phyloP scores from a whole-genome alignment of 2,888 invertebrate genomes.

The Ophion costatus region DNA sequence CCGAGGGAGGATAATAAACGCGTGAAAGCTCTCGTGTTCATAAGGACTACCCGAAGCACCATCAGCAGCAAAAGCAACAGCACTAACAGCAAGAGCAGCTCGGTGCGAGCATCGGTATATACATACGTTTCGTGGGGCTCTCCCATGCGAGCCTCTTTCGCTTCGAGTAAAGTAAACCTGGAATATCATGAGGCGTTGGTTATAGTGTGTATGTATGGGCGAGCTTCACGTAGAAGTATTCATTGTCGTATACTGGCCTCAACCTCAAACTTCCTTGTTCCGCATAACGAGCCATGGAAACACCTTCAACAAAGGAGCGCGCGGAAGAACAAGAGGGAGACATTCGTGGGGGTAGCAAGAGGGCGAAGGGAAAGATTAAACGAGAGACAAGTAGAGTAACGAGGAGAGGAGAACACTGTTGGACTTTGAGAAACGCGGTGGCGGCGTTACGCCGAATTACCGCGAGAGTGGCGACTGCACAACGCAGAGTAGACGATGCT shows the following conservation, averaged over 20 bases:
- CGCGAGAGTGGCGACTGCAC: conserved; percentile 42
- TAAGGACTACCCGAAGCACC: conserved; percentile 46
- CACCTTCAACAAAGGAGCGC: conserved; percentile 10
- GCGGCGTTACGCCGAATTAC: conserved; percentile 65
- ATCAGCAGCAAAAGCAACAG: conserved; percentile 39
- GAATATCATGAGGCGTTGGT: conserved; percentile 53
- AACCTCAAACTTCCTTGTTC: conserved; percentile 59
- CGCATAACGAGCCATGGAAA: conserved; percentile 59
- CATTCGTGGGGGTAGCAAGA: not conserved
- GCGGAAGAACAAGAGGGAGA: not conserved
- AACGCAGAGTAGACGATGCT: conserved; percentile 26
- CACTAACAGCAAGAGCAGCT: conserved; percentile 19
- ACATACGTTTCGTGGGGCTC: not conserved
- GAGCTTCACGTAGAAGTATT: conserved; percentile 15
- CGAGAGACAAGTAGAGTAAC: conserved; percentile 31
- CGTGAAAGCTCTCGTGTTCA: conserved; percentile 62
- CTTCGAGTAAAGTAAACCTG: conserved; percentile 45
- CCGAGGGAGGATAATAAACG: conserved; percentile 63
- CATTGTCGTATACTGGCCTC: conserved; percentile 26
- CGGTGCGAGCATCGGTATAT: not conserved
- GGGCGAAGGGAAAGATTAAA: conserved; percentile 52
- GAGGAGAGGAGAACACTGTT: conserved; percentile 20
- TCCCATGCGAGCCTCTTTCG: not conserved
- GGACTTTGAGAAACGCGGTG: conserved; percentile 47
- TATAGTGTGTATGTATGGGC: not conserved